Base-by-base conservation (phyloP, 2,113 vertebrate genomes). In the Abramis brama region DNA sequence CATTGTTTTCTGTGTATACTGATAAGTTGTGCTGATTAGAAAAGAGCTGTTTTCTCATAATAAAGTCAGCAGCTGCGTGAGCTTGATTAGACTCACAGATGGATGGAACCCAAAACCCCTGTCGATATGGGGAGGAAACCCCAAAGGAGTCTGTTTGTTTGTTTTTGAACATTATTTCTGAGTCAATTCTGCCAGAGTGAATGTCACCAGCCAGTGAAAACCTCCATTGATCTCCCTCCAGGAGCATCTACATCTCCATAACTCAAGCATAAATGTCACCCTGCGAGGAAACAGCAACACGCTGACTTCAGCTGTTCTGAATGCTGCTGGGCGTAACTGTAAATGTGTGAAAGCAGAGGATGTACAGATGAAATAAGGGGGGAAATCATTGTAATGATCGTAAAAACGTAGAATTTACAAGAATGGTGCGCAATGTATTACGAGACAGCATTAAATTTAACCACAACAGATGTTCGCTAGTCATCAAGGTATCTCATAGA, bases 161-260 rank as follows among this genome's bases (percentile, higher is more conserved):
- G 74, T 60, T 86, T 33, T 75, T 68, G 64, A 71, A 81, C 68
- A 55, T 66, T 82, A 55, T 82, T 23, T 52, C 57, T 79, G 50
- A 71, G 21, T 86, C 27, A 50, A 68, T 55, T 43, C 45, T 82
- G 27, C n/a, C 80, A 74, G 30, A 45, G 57, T 73, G 79, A 81
- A 66, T 81, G 59, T 81, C 79, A 81, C 59, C 33, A 64, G 52
- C 30, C 47, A 45, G 45, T 68, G 57, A 75, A 36, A 70, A 73
- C 70, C 80, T 86, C 68, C 68, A 76, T 59, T 62, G 68, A 86
- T 81, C 77, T 50, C 47, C 47, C 75, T 57, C 76, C 59, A 68
- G 83, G 62, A 36, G 55, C 79, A 88, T 89, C 84, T 85, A 78
- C 85, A 83, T 88, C 86, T 85, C 78, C 79, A 88, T 86, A 88